Conservation (phyloP, 2,797 vertebrate genomes). For the Oryzias sinensis region DNA sequence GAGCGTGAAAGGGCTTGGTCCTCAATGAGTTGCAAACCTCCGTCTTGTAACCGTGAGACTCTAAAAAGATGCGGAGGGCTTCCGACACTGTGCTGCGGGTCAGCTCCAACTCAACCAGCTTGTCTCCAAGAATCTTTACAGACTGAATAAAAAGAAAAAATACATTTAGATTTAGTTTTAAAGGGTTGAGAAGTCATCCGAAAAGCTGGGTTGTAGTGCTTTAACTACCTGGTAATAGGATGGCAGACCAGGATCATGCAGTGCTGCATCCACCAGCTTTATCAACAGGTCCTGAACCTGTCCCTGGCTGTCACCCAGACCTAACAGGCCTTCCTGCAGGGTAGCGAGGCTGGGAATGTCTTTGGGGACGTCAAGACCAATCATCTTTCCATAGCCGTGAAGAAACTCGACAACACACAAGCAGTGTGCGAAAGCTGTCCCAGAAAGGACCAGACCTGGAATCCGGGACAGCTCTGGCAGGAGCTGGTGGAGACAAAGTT, state of each 20-base stretch:
- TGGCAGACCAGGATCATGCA: conserved; percentile 90
- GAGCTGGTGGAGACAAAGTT: conserved; percentile 67
- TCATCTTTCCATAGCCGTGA: conserved; percentile 88
- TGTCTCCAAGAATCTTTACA: conserved; percentile 94
- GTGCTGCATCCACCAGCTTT: conserved; percentile 83
- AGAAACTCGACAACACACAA: conserved; percentile 91
- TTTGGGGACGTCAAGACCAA: conserved; percentile 86
- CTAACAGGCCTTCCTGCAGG: conserved; percentile 92
- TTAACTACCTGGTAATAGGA: conserved; percentile 87
- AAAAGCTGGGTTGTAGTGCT: too few species aligned
- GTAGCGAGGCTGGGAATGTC: conserved; percentile 88
- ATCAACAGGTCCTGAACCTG: conserved; percentile 89
- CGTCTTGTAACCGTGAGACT: conserved; percentile 82
- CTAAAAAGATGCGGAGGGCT: conserved; percentile 90
- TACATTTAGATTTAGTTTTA: background rate
- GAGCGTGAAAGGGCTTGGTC: conserved; percentile 91
- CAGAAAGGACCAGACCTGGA: conserved; percentile 88
- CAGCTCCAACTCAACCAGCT: conserved; percentile 87
- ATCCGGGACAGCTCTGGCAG: conserved; percentile 87
- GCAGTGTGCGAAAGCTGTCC: conserved; percentile 87
- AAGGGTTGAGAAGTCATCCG: too few species aligned
- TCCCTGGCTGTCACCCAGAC: conserved; percentile 82
- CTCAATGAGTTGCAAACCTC: conserved; percentile 86
- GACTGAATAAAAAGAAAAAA: conserved; percentile 71
- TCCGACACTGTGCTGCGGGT: conserved; percentile 91